These are phyloP conservation scores for Drosophila takahashii DNA, from an alignment of 1,140 invertebrate species.

Conservation along the genomic window DNA sequence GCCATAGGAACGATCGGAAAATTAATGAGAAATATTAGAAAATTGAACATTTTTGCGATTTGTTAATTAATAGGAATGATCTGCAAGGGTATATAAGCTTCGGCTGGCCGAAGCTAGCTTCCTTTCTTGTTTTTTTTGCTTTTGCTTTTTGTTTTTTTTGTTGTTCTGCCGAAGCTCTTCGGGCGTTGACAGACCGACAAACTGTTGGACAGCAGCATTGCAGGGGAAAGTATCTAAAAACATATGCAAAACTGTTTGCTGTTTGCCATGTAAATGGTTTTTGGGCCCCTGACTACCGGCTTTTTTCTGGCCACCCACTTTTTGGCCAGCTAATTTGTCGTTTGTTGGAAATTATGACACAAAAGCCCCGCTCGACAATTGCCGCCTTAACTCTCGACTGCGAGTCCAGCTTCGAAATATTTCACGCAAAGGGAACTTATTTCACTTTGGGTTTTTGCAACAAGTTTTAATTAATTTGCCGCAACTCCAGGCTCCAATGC, in stretches of 20 bases:
- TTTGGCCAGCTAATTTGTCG: slow-evolving; percentile 76
- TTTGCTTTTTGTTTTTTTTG: slow-evolving; percentile 2
- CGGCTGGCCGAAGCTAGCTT: no score
- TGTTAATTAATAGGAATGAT: no score
- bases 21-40: no score
- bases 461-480: slow-evolving; percentile 83
- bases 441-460: slow-evolving; percentile 65
- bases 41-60: no score
- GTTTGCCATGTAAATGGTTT: slow-evolving; percentile 78
- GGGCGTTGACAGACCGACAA: slow-evolving; percentile 80
- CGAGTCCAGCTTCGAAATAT: slow-evolving; percentile 31
- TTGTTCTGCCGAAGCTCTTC: slow-evolving; percentile 39
- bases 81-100: no score
- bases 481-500: slow-evolving; percentile 52
- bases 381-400: slow-evolving; percentile 28
- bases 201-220: slow-evolving; percentile 76
- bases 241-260: slow-evolving; percentile 79
- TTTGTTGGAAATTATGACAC: slow-evolving; percentile 77
- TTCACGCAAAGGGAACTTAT: slow-evolving; percentile 51
- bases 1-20: no score
- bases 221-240: slow-evolving; percentile 55
- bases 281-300: slow-evolving; percentile 26
- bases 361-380: slow-evolving; percentile 64
- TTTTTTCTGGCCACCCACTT: slow-evolving; percentile 1
- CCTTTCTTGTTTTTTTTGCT: no score